Evolutionary conservation across 1,140 invertebrate genomes (phyloP).

Genomic region (Argopecten irradians): DNA sequence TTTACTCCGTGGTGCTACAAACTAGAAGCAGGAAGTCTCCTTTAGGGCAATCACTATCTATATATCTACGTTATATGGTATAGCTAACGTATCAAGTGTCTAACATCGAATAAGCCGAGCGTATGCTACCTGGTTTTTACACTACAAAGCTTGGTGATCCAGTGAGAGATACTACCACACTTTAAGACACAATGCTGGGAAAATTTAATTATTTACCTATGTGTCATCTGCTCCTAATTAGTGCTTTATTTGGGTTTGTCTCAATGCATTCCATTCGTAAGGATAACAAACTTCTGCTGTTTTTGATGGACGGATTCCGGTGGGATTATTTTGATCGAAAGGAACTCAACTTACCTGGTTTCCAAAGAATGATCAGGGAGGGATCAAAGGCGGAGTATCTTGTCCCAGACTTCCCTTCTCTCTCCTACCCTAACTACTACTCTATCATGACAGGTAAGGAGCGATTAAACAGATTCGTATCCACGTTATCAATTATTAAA

Average conservation of each 20-base stretch:
- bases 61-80: too few species aligned
- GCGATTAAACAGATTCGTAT: background rate
- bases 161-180: too few species aligned
- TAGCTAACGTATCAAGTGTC: too few species aligned
- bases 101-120: too few species aligned
- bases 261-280: background rate
- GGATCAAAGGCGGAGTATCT: slow-evolving; percentile 68
- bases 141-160: too few species aligned
- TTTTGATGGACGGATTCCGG: slow-evolving; percentile 72
- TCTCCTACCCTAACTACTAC: slow-evolving; percentile 74
- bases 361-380: slow-evolving; percentile 54
- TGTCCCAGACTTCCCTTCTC: slow-evolving; percentile 67
- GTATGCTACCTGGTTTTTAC: too few species aligned
- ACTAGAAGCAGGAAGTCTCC: background rate
- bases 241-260: background rate
- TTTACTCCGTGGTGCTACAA: background rate
- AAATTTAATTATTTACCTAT: background rate
- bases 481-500: too few species aligned
- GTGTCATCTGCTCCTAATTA: background rate
- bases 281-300: slow-evolving; percentile 63
- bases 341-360: slow-evolving; percentile 60
- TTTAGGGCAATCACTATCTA: background rate
- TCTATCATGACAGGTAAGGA: slow-evolving; percentile 71
- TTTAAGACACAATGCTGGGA: background rate
- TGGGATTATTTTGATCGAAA: slow-evolving; percentile 69